Base-by-base conservation (phyloP, 1,140 invertebrate genomes). In the Tachypleus tridentatus region DNA sequence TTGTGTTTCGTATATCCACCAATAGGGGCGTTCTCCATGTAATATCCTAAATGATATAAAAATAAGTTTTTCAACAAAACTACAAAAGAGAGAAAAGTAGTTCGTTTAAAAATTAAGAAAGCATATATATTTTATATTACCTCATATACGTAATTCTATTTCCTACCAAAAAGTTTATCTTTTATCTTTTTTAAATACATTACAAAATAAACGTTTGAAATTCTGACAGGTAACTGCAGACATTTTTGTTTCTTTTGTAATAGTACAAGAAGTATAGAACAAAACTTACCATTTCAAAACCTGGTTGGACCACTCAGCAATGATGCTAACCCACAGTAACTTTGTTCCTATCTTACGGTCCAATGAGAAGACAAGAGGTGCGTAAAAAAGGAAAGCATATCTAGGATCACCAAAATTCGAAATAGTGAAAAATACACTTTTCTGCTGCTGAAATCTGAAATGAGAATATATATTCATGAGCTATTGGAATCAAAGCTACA, bases 1-100 rank as follows among this genome's bases (percentile, higher is more conserved):
- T 9, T 62, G 53, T 4, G 67, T 79, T 67, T 84, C 81, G n/a
- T 76, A 74, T 3, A 85, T 77, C 83, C 84, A 86, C 84, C 84
- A 86, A 69, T 82, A 86, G 4, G 85, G 85, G 49, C 85, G 76
- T 64, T 84, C 80, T 70, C 85, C 84, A 74, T 80, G 74, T 3
- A 85, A 69, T 65, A 81, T 71, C 83, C 84, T 85, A 70, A 5
- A 63, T 49, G n/a, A 5, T 47, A 60, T 54, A 29, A 64, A 4
- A 72, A 60, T 58, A 56, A 65, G 51, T 63, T 58, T n/a, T n/a
- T n/a, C n/a, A n/a, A n/a, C 63, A 9, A 66, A 62, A 62, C 57
- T 1, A 51, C 61, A 57, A 57, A 9, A 65, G 65, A 63, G 10
- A 58, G 10, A 49, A 63, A 6, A 47, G 57, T 54, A 48, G 57